Conservation (phyloP, 2,797 vertebrate species). For the Amniataba percoides region DNA sequence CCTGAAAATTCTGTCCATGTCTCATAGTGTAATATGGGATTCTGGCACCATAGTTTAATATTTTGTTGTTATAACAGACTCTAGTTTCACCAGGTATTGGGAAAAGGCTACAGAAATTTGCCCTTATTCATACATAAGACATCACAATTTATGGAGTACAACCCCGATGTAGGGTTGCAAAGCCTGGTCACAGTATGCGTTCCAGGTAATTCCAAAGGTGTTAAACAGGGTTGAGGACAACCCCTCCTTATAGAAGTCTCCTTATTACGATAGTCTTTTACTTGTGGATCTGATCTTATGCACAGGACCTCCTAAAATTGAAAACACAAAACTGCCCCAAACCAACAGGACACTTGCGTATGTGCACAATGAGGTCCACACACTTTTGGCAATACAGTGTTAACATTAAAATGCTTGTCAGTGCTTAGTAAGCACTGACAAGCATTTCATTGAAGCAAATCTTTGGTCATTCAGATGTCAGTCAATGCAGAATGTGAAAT, state of each 20-base stretch:
- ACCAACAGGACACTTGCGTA: background rate
- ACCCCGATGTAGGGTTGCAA: background rate
- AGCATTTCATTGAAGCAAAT: background rate
- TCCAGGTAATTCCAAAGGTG: background rate
- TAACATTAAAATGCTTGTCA: too few relatives aligned
- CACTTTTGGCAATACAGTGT: background rate
- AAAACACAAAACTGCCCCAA: background rate
- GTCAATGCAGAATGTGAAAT: constrained; percentile 9
- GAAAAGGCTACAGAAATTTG: background rate
- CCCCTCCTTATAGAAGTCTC: too few relatives aligned
- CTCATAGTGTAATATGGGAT: background rate
- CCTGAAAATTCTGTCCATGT: background rate
- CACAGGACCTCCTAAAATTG: background rate
- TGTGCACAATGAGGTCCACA: background rate
- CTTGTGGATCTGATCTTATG: background rate
- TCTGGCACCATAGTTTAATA: background rate
- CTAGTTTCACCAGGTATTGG: background rate
- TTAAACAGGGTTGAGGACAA: too few relatives aligned
- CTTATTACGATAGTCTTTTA: too few relatives aligned
- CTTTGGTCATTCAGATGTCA: background rate
- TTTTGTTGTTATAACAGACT: background rate
- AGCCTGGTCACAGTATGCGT: background rate
- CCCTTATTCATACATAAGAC: background rate
- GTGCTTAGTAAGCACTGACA: background rate
- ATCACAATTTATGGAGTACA: background rate